Base-by-base conservation (phyloP, 1,140 invertebrate genomes). In the Ganaspis sp. region DNA sequence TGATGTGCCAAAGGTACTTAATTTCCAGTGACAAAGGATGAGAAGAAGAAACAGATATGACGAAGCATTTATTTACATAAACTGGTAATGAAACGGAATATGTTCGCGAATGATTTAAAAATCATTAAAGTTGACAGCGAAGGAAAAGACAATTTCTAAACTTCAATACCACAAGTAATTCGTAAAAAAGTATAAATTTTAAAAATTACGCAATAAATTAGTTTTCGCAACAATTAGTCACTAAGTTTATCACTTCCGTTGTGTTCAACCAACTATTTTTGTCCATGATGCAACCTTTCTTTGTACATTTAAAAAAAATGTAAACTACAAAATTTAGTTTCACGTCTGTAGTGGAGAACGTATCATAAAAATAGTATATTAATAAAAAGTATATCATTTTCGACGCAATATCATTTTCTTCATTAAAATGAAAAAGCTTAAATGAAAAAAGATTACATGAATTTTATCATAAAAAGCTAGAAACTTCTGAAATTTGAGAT, bases 21-120 rank as follows among this genome's bases (percentile, higher is more conserved):
- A 58, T 26, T 58, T 58, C 11, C 1, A 9, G 23, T 26, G 54
- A 58, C 54, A 58, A 58, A 58, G 15, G 54, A 26, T 58, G 9
- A 58, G 9, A 23, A 58, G 54, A 21, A 15, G 9, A 12, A 58
- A 58, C 23, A 58, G 21, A 58, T 58, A 15, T 12, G 54, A 15
- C 21, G 21, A 58, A 58, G 54, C 54, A 58, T 58, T 58, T 19
- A 58, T 8, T 9, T 58, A 17, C 49, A 54, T 45, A 45, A 45
- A 21, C 49, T 54, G 17, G 49, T 21, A 21, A 54, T 54, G 49
- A 17, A 54, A 54, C 19, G 4, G n/a, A 54, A 54, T 54, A 54
- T 54, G 49, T 54, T 54, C 5, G 21, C 8, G 9, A 54, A 54
- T 54, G 21, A 54, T 54, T 54, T 21, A 21, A 17, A 17, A 54